phyloP scores from a whole-genome alignment of 2,113 vertebrate species.

The Psammodynastes pulverulentus region DNA sequence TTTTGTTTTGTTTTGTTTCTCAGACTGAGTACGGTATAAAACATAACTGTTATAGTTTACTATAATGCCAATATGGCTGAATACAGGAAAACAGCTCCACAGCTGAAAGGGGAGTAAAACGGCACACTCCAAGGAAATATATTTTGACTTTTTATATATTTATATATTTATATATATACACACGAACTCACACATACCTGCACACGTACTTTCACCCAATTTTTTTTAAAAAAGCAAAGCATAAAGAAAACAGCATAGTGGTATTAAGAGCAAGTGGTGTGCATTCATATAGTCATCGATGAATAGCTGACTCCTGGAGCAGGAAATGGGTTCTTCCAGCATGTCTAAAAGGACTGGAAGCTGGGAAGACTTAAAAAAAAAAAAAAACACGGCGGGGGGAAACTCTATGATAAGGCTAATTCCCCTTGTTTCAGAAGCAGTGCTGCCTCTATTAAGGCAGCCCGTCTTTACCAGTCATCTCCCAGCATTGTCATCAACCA shows the following conservation, averaged over 20 bases:
- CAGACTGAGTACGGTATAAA: not conserved
- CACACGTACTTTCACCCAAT: not conserved
- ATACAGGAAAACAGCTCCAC: conserved; percentile 34
- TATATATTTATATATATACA: not conserved
- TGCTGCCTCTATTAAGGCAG: not conserved
- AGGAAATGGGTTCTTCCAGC: not conserved
- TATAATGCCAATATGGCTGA: conserved; percentile 15
- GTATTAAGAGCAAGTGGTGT: conserved; percentile 10
- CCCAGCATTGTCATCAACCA: conserved; percentile 29
- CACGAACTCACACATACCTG: not conserved
- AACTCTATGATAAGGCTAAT: not conserved
- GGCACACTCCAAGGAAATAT: conserved; percentile 59
- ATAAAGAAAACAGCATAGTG: conserved; percentile 3
- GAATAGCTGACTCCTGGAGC: conserved; percentile 26
- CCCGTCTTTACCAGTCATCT: not conserved
- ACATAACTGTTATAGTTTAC: not conserved
- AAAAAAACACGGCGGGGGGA: not conserved
- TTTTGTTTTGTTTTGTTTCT: not conserved
- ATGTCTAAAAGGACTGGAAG: not conserved
- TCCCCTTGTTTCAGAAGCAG: not conserved
- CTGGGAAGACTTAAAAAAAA: not conserved
- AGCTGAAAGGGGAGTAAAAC: conserved; percentile 54
- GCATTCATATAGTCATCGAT: not conserved
- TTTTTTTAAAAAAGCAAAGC: not conserved
- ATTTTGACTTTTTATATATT: conserved; percentile 2